Evolutionary conservation across 2,797 vertebrate genomes (phyloP), one percentile per base, ranked within the genome.

Genomic region (Typhlichthys eigenmanni): DNA sequence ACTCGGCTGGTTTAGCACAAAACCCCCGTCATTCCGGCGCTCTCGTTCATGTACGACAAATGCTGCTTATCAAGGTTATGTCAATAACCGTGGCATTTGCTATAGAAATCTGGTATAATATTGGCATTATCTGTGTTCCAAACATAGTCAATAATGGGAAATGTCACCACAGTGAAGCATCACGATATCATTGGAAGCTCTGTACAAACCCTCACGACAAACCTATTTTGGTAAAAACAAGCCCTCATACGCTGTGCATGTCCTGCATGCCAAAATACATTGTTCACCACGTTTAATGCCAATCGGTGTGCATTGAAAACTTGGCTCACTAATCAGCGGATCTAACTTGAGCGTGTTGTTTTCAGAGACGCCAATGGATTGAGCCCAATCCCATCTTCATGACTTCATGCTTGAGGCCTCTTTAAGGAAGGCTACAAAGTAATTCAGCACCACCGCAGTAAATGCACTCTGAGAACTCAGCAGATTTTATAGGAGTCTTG

Each of bases 401-500:
- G 48, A 38, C 38, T 69, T 62, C 65, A 68, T 78, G 74, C 58
- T 66, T 69, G 75, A 68, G 69, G 68, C 74, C 68, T 70, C 48
- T 62, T 29, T 67, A 87, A 83, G 77, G 78, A 60, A 79, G 83
- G 83, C 66, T 64, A 68, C 74, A 78, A 59, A 85, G 90, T 89
- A 88, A 90, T 77, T 73, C 79, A 71, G 83, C 81, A 79, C 74
- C 76, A 4, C 55, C 58, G 66, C 72, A 73, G 81, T 75, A 79
- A 84, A 78, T 80, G 77, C 76, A 71, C 72, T 74, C 70, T 64
- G 82, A 80, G 74, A 81, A 74, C 64, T 86, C 87, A 81, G 88
- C 84, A 85, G 78, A 89, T 88, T 90, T 86, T 83, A 86, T 58
- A 65, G 75, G 87, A 82, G 73, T 54, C 62, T 34, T 13, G 12